phyloP scores from a whole-genome alignment of 2,113 vertebrate genomes.

The Chiloscyllium plagiosum region DNA sequence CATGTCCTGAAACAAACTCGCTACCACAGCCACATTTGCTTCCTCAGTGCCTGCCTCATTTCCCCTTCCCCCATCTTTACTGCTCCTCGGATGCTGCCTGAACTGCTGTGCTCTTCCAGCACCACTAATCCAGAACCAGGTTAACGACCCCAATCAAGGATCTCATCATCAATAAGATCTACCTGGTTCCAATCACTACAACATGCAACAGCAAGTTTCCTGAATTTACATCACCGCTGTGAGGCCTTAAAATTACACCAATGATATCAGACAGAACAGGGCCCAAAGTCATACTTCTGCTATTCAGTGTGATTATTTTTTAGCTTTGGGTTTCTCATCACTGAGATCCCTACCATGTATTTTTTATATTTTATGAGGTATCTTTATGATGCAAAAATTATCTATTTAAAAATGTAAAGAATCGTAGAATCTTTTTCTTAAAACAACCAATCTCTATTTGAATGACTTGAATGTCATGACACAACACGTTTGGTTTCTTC shows the following conservation, averaged over 20 bases:
- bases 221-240: neutral
- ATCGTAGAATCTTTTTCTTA: neutral
- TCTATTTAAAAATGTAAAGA: neutral
- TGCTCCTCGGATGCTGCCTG: no score
- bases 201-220: neutral
- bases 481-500: no score
- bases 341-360: neutral
- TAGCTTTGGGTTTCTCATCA: neutral
- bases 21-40: no score
- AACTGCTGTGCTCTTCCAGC: no score
- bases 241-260: neutral
- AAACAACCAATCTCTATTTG: neutral
- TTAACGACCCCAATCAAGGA: no score
- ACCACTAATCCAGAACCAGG: no score
- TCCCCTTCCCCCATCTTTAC: no score
- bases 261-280: neutral
- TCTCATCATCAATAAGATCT: no score
- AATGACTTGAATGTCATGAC: no score
- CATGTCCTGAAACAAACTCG: no score
- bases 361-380: neutral
- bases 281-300: neutral
- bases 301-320: neutral
- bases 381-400: neutral
- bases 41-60: no score
- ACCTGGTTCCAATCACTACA: no score